A percentile compares a stretch with the other conserved stretches of the same genome.
phyloP scores from a whole-genome alignment of 2,888 invertebrate species.

The Metopia argyrocephala region DNA sequence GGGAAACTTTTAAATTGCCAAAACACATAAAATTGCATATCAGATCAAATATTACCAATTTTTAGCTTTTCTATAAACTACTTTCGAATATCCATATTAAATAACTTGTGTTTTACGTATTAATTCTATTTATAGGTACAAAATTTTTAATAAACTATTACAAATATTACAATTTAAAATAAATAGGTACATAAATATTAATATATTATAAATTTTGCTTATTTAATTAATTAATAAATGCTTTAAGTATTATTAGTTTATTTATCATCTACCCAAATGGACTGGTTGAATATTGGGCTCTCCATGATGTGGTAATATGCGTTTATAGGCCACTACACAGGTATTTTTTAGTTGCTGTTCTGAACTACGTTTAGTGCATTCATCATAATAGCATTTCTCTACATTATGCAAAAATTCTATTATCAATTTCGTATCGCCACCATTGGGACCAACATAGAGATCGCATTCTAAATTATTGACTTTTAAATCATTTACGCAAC shows the following conservation, averaged over 20 bases:
- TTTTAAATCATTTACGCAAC: conserved; percentile 84
- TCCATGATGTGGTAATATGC: conserved; percentile 74
- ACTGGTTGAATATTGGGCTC: conserved; percentile 72
- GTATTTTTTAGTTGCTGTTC: conserved; percentile 80
- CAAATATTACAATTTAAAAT: background rate
- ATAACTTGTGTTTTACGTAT: too few species aligned
- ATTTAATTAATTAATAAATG: too few species aligned
- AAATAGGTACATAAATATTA: background rate
- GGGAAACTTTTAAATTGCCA: too few species aligned
- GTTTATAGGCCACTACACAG: conserved; percentile 81
- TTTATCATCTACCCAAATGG: conserved; percentile 68
- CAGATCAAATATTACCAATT: too few species aligned
- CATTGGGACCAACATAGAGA: conserved; percentile 87
- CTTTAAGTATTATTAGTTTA: background rate
- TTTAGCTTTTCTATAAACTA: too few species aligned
- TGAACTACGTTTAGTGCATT: conserved; percentile 80
- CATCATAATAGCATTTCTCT: conserved; percentile 81
- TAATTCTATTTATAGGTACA: background rate
- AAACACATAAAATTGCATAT: too few species aligned
- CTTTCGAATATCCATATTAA: too few species aligned
- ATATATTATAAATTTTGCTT: too few species aligned
- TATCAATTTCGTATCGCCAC: conserved; percentile 85
- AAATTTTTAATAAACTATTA: background rate
- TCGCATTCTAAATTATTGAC: conserved; percentile 82
- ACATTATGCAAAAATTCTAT: conserved; percentile 83